Evolutionary conservation across 2,113 vertebrate species (phyloP), one percentile per base, ranked within the genome.

Genomic region (Xerus inauris): DNA sequence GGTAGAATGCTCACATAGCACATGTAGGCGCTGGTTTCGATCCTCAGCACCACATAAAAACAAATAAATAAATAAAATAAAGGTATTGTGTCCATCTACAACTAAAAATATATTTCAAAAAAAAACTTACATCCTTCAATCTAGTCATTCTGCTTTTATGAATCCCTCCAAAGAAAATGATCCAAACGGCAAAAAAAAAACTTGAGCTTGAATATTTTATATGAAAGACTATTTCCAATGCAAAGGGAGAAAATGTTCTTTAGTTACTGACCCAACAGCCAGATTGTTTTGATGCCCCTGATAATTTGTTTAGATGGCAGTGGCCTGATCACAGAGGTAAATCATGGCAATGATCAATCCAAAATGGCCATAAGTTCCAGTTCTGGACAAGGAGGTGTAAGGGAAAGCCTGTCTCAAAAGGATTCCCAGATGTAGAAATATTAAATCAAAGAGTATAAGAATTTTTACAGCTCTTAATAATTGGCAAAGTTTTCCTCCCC

Each of bases 91-190:
- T 57, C 20, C 54, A 57, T 57, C 54, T 57, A 57, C 5, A 22
- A 57, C 20, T 57, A 57, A 57, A 57, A 57, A 57, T 57, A 57
- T 22, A 57, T 24, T 57, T 57, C 3, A 57, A 57, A 93, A 95
- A 93, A 95, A 93, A 71, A 89, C 6, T 40, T 62, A 90, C 42
- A 77, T 5, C 9, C 81, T 96, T 95, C 73, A 19, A 87, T 81
- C 24, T 82, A 87, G 40, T 82, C 40, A 91, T 86, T 90, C 84
- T 86, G 93, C 47, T 88, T 82, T 11, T 90, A 9, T 86, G 76
- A 96, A 64, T 92, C 4, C 28, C 76, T 77, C 82, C 30, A 67
- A 75, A 94, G 57, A 84, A 95, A 96, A 95, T 45, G 49, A 95
- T 24, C 35, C 19, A 87, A 97, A 92, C 72, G 65, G 5, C 20